A percentile compares a stretch with the other conserved stretches of the same genome.
These are phyloP conservation scores for Perodicticus potto DNA, from an alignment of 2,797 vertebrate genomes.

Conservation along the genomic window DNA sequence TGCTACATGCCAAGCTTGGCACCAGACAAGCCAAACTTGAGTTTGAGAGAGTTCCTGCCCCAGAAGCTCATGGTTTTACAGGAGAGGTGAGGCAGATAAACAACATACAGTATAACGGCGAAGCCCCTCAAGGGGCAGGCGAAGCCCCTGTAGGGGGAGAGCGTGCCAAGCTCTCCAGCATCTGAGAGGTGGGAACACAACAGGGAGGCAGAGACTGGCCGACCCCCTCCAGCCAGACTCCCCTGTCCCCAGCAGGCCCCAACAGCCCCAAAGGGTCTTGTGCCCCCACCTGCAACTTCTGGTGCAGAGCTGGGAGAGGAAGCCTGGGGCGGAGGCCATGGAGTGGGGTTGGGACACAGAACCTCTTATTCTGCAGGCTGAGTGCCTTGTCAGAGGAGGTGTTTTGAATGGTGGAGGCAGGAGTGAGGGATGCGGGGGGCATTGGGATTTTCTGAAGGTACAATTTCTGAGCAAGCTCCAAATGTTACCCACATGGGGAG, in stretches of 20 bases:
- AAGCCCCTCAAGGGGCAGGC: background rate
- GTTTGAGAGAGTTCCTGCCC: background rate
- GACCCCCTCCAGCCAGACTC: background rate
- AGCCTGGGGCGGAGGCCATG: constrained; percentile 86
- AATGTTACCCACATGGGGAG: background rate
- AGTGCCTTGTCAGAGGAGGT: background rate
- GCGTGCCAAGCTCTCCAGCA: background rate
- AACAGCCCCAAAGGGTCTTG: background rate
- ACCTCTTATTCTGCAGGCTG: fast-evolving
- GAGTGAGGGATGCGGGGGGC: fast-evolving
- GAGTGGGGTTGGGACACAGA: constrained; percentile 55
- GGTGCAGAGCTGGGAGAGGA: fast-evolving
- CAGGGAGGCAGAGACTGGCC: background rate
- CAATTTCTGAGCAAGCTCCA: background rate
- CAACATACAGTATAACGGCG: background rate
- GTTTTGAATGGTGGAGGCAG: too few species aligned
- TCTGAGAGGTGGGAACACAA: too few species aligned
- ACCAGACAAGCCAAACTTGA: background rate
- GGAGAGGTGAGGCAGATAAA: background rate
- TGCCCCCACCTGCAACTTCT: background rate
- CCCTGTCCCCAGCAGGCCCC: background rate
- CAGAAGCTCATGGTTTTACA: background rate
- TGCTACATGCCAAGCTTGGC: background rate
- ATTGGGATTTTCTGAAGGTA: background rate
- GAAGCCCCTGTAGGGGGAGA: fast-evolving